Percentiles rank a stretch among this genome's conserved stretches.
phyloP scores from a whole-genome alignment of 1,140 invertebrate genomes.

The Drosophila lacteicornis region DNA sequence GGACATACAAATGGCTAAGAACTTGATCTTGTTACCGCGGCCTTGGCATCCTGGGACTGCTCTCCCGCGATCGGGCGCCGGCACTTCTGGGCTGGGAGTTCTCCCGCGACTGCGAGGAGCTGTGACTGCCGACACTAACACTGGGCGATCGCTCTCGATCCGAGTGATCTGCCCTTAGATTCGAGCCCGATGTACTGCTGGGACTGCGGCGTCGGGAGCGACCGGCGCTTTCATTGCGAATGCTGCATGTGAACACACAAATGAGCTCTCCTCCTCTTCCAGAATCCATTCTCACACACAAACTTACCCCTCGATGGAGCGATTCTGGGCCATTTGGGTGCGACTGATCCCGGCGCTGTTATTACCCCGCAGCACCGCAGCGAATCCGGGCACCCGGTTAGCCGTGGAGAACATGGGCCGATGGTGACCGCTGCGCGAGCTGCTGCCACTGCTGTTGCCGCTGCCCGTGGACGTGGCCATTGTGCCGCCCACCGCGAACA shows the following conservation, averaged over 20 bases:
- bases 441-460: constrained; percentile 39
- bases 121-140: constrained; percentile 66
- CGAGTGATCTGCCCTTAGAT: constrained; percentile 33
- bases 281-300: too few species aligned
- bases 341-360: constrained; percentile 74
- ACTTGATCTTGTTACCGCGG: constrained; percentile 84
- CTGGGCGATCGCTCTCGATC: constrained; percentile 72
- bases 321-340: constrained; percentile 80
- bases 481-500: constrained; percentile 78
- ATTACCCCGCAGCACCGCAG: constrained; percentile 88
- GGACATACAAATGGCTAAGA: constrained; percentile 15
- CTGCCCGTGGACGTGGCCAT: constrained; percentile 69
- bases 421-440: constrained; percentile 76
- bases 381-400: constrained; percentile 89
- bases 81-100: constrained; percentile 69
- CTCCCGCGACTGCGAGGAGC: constrained; percentile 74
- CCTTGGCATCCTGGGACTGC: constrained; percentile 89
- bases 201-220: constrained; percentile 77
- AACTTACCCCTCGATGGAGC: constrained; percentile 80
- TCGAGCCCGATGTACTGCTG: constrained; percentile 53
- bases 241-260: constrained; percentile 44
- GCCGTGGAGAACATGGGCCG: constrained; percentile 87
- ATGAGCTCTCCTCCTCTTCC: background rate
- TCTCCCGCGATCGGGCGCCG: constrained; percentile 87
- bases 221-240: constrained; percentile 78